Conservation (phyloP, 2,888 invertebrate genomes). For the Petrolisthes manimaculis region DNA sequence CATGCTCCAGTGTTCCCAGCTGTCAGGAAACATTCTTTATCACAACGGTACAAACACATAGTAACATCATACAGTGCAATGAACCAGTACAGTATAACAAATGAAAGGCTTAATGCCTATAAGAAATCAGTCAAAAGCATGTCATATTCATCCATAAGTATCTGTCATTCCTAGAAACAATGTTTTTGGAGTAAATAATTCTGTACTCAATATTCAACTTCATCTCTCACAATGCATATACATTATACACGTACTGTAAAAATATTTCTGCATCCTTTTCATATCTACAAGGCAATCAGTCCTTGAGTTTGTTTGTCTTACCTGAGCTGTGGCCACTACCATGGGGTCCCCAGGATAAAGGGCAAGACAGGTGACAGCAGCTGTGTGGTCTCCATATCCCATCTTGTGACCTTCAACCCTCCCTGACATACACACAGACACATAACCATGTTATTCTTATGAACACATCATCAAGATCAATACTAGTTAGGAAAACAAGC, state of each 20-base stretch:
- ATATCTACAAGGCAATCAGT: not conserved
- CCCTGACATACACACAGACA: not conserved
- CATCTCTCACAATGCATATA: too few relatives aligned
- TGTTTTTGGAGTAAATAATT: too few relatives aligned
- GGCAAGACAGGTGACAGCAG: slow-evolving; percentile 52
- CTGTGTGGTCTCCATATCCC: slow-evolving; percentile 43
- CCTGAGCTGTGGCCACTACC: slow-evolving; percentile 60
- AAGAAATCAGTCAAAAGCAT: too few relatives aligned
- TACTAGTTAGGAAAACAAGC: not conserved
- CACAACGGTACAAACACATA: too few relatives aligned
- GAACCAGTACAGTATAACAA: too few relatives aligned
- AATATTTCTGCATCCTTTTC: too few relatives aligned
- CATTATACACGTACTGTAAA: too few relatives aligned
- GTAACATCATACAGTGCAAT: too few relatives aligned
- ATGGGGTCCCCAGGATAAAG: slow-evolving; percentile 36
- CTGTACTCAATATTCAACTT: too few relatives aligned
- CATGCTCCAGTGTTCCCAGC: slow-evolving; percentile 9
- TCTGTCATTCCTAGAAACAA: too few relatives aligned
- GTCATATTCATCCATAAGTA: too few relatives aligned
- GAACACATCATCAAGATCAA: not conserved
- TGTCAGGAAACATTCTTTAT: not conserved
- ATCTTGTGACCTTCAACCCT: slow-evolving; percentile 23
- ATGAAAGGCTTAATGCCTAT: too few relatives aligned
- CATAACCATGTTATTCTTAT: not conserved
- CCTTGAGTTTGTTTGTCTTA: not conserved